Percentiles rank a stretch among this genome's conserved stretches.
These are phyloP conservation scores for Chouioia cunea DNA, from an alignment of 2,888 invertebrate species.

Conservation along the genomic window DNA sequence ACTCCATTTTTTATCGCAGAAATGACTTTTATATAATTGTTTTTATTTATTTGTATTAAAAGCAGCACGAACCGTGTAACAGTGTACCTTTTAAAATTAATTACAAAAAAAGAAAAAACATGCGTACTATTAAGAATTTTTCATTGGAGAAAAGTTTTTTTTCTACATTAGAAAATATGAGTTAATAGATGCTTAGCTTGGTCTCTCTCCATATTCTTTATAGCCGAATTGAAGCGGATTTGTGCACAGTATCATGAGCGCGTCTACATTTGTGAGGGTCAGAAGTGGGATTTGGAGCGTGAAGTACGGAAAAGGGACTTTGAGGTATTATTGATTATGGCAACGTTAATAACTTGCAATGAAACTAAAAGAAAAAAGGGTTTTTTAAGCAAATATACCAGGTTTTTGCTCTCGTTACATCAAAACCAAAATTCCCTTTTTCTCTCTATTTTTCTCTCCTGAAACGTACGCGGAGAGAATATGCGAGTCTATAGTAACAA, in stretches of 20 bases:
- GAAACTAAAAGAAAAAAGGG: slow-evolving; percentile 38
- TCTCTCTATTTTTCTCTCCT: slow-evolving; percentile 19
- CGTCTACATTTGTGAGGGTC: slow-evolving; percentile 97
- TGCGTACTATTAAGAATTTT: not conserved
- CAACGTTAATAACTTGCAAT: slow-evolving; percentile 34
- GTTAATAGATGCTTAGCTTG: slow-evolving; percentile 34
- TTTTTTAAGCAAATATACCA: slow-evolving; percentile 46
- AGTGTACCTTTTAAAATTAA: no score
- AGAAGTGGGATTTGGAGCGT: slow-evolving; percentile 99
- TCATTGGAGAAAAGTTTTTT: no score
- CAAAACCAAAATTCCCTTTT: slow-evolving; percentile 46
- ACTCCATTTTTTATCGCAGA: not conserved
- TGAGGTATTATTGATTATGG: slow-evolving; percentile 81
- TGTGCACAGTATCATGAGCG: slow-evolving; percentile 96
- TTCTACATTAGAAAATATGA: not conserved
- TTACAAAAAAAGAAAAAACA: not conserved
- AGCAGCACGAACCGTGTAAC: no score
- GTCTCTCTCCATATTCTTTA: slow-evolving; percentile 60
- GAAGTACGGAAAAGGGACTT: slow-evolving; percentile 99
- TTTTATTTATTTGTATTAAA: not conserved
- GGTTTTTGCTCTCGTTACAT: slow-evolving; percentile 43
- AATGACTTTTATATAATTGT: not conserved
- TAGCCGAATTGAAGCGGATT: slow-evolving; percentile 91
- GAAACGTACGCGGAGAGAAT: slow-evolving; percentile 44
- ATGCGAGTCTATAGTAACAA: slow-evolving; percentile 11